Conservation (phyloP, 2,888 invertebrate species). For the Chorisops tibialis region DNA sequence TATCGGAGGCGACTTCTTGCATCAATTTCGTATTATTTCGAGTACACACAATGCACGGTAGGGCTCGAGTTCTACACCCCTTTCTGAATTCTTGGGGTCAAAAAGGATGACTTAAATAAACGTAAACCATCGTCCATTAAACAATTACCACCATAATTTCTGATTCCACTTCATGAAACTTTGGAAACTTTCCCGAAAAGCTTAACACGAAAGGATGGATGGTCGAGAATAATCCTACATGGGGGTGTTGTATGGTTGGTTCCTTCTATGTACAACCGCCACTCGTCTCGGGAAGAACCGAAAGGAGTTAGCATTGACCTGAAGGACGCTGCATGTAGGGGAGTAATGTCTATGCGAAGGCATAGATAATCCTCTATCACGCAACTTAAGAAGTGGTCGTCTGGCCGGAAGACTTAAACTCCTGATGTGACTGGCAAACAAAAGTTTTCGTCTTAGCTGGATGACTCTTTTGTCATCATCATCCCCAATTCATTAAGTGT, state of each 20-base stretch:
- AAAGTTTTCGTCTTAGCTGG: too few relatives aligned
- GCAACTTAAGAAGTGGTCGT: conserved; percentile 14
- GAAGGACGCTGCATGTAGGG: conserved; percentile 14
- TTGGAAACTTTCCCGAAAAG: conserved; percentile 26
- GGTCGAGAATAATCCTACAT: background rate
- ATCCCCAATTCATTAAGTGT: too few relatives aligned
- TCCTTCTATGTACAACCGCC: conserved; percentile 3
- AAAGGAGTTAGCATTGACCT: background rate
- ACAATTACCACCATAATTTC: conserved; percentile 34
- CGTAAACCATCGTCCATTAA: conserved; percentile 29
- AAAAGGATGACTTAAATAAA: conserved; percentile 14
- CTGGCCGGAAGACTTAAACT: too few relatives aligned
- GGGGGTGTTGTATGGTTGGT: conserved; percentile 1
- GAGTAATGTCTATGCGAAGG: background rate
- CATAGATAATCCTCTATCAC: conserved; percentile 21
- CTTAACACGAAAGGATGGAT: conserved; percentile 22
- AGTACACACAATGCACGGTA: background rate
- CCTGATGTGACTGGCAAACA: too few relatives aligned
- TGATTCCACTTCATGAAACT: conserved; percentile 32
- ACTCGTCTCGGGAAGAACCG: background rate
- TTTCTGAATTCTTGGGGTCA: background rate
- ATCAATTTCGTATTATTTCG: too few relatives aligned
- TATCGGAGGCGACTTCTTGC: too few relatives aligned
- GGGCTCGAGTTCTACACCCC: background rate
- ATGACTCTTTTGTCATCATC: too few relatives aligned